A percentile compares a stretch with the other conserved stretches of the same genome.
Conservation (phyloP, 2,888 invertebrate genomes). For the Lasioglossum morio region DNA sequence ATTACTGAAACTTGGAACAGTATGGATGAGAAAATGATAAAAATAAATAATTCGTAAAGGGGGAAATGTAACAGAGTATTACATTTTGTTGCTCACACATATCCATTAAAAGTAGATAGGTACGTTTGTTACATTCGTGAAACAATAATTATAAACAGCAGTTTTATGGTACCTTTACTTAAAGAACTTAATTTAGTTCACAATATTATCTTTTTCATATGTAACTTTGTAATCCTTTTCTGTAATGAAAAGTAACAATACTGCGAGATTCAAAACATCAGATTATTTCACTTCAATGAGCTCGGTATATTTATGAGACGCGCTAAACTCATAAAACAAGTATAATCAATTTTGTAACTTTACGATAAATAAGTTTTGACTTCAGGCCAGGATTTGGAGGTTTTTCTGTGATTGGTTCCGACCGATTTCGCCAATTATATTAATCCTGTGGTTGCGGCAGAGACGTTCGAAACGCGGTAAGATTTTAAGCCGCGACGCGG, state of each 20-base stretch:
- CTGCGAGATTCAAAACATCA: background rate
- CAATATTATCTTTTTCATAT: too few relatives aligned
- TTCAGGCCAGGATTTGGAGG: background rate
- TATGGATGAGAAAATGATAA: background rate
- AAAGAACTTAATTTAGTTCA: background rate
- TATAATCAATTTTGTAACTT: background rate
- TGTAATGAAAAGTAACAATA: background rate
- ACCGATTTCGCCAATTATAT: background rate
- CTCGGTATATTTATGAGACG: background rate
- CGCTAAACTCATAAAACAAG: background rate
- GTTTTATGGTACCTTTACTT: background rate
- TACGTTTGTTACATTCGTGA: too few relatives aligned
- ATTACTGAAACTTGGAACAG: background rate
- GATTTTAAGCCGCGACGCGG: conserved; percentile 31
- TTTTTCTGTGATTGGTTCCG: background rate
- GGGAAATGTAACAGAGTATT: background rate
- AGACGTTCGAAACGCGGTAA: conserved; percentile 18
- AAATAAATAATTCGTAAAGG: background rate
- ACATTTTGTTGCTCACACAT: background rate
- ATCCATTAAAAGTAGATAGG: too few relatives aligned
- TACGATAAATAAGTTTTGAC: background rate
- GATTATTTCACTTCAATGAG: too few relatives aligned
- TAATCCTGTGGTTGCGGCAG: background rate
- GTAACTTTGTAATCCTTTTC: background rate
- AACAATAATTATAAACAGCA: background rate